Conservation (phyloP, 1,140 invertebrate species). For the Bacillus rossius region DNA sequence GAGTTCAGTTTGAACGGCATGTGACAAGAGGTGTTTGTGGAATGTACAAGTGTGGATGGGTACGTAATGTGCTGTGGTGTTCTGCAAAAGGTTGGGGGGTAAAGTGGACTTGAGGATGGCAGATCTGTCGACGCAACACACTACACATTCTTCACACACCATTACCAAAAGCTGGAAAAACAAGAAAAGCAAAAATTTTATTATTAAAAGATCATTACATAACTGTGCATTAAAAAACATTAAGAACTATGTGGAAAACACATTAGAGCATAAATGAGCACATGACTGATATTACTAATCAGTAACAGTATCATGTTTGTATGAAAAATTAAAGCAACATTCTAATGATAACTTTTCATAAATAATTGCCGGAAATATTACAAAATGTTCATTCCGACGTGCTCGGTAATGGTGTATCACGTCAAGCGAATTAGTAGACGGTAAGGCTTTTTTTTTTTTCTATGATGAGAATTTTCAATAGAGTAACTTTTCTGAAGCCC, state of each 20-base stretch:
- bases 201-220: too few species aligned
- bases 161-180: slow-evolving; percentile 8
- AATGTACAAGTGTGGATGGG: neutral
- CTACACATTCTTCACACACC: neutral
- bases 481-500: too few species aligned
- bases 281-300: neutral
- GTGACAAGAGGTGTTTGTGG: too few species aligned
- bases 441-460: too few species aligned
- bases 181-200: neutral
- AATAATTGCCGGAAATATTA: neutral
- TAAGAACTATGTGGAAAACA: neutral
- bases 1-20: too few species aligned
- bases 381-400: too few species aligned
- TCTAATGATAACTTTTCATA: neutral
- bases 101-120: neutral
- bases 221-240: slow-evolving; percentile 2
- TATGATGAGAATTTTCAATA: too few species aligned
- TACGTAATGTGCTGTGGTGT: neutral
- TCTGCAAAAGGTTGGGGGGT: neutral
- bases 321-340: neutral
- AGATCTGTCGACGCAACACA: slow-evolving; percentile 6
- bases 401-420: too few species aligned
- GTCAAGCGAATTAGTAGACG: too few species aligned
- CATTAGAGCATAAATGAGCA: neutral
- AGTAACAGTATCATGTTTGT: neutral